phyloP scores from a whole-genome alignment of 2,113 vertebrate genomes.

The Nothobranchius kuhntae region DNA sequence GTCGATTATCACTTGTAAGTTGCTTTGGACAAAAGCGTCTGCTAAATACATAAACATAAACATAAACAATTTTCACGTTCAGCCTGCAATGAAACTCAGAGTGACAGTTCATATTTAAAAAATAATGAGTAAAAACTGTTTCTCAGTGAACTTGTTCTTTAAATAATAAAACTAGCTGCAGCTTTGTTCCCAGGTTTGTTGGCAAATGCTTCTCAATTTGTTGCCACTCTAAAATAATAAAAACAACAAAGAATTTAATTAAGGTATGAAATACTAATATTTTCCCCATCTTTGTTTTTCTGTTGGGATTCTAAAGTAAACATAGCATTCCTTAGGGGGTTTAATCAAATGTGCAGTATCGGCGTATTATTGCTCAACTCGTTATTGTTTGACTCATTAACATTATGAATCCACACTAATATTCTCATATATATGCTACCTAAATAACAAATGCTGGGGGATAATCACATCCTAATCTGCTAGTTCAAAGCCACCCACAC shows the following conservation, averaged over 20 bases:
- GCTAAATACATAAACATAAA: too few species aligned
- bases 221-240: background rate
- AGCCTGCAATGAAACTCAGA: too few species aligned
- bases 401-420: conserved; percentile 3
- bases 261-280: background rate
- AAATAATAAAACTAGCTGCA: too few species aligned
- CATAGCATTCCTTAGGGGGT: background rate
- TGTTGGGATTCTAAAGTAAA: background rate
- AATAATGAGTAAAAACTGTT: too few species aligned
- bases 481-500: conserved; percentile 6
- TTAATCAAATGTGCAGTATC: background rate
- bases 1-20: too few species aligned
- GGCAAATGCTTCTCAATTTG: too few species aligned
- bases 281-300: background rate
- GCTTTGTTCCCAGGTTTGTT: too few species aligned
- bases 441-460: conserved; percentile 5
- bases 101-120: too few species aligned
- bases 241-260: background rate
- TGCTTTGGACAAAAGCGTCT: too few species aligned
- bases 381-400: conserved; percentile 9
- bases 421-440: background rate
- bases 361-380: background rate
- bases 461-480: conserved; percentile 17
- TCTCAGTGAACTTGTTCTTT: too few species aligned
- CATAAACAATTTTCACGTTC: too few species aligned